A percentile compares a stretch with the other conserved stretches of the same genome.
These are phyloP conservation scores for Neomorphus geoffroyi DNA, from an alignment of 2,797 vertebrate genomes.

Conservation along the genomic window DNA sequence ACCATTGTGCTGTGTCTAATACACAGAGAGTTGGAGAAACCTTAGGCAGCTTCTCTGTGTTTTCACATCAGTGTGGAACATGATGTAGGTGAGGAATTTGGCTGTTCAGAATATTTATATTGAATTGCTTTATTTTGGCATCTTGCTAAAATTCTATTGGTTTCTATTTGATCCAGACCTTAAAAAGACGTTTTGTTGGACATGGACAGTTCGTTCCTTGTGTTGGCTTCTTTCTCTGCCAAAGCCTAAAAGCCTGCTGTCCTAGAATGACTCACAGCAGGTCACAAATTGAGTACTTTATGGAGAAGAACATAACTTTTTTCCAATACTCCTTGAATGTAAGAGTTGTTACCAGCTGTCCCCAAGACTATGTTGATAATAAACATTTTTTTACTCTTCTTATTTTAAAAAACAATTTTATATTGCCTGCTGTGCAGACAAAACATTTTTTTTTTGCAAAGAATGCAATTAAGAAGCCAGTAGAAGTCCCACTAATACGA, in stretches of 20 bases:
- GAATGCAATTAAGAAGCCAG: constrained; percentile 26
- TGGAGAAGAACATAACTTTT: not conserved
- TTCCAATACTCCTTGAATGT: not conserved
- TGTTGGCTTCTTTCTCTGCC: not conserved
- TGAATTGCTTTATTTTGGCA: constrained; percentile 33
- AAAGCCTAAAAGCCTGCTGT: not conserved
- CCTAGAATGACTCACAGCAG: not conserved
- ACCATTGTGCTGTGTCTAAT: not conserved
- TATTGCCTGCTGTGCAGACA: not conserved
- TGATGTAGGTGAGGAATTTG: not conserved
- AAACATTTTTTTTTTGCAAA: constrained; percentile 8
- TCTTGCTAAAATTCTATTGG: constrained; percentile 14
- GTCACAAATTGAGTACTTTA: constrained; percentile 6
- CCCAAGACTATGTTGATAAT: not conserved
- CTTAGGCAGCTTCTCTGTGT: not conserved
- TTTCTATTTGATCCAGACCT: constrained; percentile 12
- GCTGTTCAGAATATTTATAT: constrained; percentile 9
- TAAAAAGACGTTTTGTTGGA: not conserved
- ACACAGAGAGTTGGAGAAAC: not conserved
- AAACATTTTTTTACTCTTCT: not conserved
- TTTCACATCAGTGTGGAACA: not conserved
- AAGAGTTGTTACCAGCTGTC: constrained; percentile 21
- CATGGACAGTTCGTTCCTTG: not conserved
- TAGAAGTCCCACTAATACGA: not conserved
- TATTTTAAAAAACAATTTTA: not conserved